Evolutionary conservation across 2,888 invertebrate species (phyloP), one percentile per base, ranked within the genome.

Genomic region (Drosophila formosana): DNA sequence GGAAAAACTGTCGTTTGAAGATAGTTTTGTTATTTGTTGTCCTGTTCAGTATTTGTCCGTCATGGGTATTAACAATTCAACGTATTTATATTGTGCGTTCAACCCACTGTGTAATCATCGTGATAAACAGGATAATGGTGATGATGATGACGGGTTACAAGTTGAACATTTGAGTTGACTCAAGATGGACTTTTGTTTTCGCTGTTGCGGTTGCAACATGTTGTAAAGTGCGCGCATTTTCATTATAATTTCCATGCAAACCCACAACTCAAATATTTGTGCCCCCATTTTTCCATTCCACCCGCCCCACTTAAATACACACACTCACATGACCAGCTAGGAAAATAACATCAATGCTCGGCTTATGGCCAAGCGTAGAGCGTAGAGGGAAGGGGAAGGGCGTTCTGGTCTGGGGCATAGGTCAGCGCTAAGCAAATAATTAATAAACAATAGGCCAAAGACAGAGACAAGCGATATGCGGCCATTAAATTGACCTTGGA

Each of bases 401-500:
- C 18, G 18, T 1, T 18, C 18, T 18, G 39, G 43, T 45, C 0
- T 7, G 30, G 30, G 30, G 58, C 61, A 63, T 63, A 50, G 61
- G 53, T 57, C 41, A 73, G 58, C 58, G 65, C 61, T 71, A 85
- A 66, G 68, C 83, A 82, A 88, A 84, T 85, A 83, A 88, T 83
- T 85, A 79, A 82, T 83, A 79, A 82, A 79, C 77, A 79, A 78
- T 69, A 37, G 55, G 25, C 37, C 49, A 49, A 51, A 68, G 69
- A 56, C 53, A 60, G 34, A 49, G 51, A 70, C 52, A 34, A 39
- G 30, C 41, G 41, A 18, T 26, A 25, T 37, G 28, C 25, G 45
- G n/a, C 39, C 28, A 32, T 57, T 39, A 53, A 67, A 58, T 65
- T 71, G 82, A 63, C 86, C 86, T 88, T 88, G 82, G 75, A 67